Percentiles rank a stretch among this genome's conserved stretches.
phyloP scores from a whole-genome alignment of 2,888 invertebrate genomes.

The Caenorhabditis sp. region DNA sequence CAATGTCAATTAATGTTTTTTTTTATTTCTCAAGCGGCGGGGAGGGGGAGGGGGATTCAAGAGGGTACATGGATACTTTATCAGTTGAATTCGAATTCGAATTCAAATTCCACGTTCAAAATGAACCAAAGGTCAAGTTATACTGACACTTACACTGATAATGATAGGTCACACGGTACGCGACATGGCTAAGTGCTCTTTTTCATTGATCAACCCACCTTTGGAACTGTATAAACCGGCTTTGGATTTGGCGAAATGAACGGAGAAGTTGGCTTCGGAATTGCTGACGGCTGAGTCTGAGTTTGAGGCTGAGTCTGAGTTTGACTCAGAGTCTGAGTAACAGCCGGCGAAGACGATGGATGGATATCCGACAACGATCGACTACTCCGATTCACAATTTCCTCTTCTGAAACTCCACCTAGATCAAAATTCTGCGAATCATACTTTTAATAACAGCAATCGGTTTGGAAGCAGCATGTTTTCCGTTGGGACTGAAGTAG shows the following conservation, averaged over 20 bases:
- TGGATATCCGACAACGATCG: slow-evolving; percentile 60
- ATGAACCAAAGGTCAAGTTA: slow-evolving; percentile 30
- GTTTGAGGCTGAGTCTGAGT: too few relatives aligned
- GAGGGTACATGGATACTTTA: slow-evolving; percentile 32
- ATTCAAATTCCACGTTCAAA: slow-evolving; percentile 29
- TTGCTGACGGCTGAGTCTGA: too few relatives aligned
- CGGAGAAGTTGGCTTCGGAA: slow-evolving; percentile 20
- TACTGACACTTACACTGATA: too few relatives aligned
- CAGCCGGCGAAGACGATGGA: slow-evolving; percentile 40
- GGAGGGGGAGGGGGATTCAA: neutral
- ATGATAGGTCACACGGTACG: slow-evolving; percentile 38
- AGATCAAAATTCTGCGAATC: slow-evolving; percentile 8
- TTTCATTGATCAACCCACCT: slow-evolving; percentile 45
- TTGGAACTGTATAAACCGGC: slow-evolving; percentile 56
- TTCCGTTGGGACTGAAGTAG: slow-evolving; percentile 59
- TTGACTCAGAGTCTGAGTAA: too few relatives aligned
- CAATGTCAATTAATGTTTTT: too few relatives aligned
- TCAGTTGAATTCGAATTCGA: too few relatives aligned
- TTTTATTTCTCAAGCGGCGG: too few relatives aligned
- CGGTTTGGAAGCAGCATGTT: slow-evolving; percentile 37
- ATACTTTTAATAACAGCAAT: slow-evolving; percentile 55
- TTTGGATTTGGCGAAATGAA: slow-evolving; percentile 46
- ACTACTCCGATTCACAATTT: slow-evolving; percentile 57
- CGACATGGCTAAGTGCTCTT: too few relatives aligned
- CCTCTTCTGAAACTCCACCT: slow-evolving; percentile 57